Base-by-base conservation (phyloP, 37 sponge, comb jelly and placozoan species). In the Aphrocallistes beatrix region DNA sequence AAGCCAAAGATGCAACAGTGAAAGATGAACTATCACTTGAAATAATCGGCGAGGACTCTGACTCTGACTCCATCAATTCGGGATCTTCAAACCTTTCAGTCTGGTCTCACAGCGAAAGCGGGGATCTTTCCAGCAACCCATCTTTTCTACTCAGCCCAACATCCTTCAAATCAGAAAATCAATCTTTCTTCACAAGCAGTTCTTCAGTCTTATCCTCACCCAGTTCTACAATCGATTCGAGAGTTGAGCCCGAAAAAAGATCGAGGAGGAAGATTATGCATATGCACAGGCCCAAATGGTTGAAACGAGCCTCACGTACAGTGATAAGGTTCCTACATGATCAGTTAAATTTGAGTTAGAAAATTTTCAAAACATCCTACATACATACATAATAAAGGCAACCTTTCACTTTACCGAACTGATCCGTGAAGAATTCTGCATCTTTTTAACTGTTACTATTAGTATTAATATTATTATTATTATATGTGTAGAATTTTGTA, bases 301-400 rank as follows among this genome's bases (percentile, higher is more conserved):
- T 60, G 75, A 60, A 60, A 60, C 75, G 75, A 60, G 75, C 75
- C n/a, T 60, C 75, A 60, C 75, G 75, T 21, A 25, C 75, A 60
- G 25, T 60, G 1, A 3, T 60, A 32, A 60, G 75, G n/a, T 60
- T 60, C 25, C 21, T 60, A 60, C 75, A n/a, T n/a, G n/a, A n/a
- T n/a, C n/a, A 60, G 34, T 60, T 60, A 21, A 60, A 3, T 60
- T 60, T 60, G n/a, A n/a, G n/a, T 30, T 60, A 60, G n/a, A 13
- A 30, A 30, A 60, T 60, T 60, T 60, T 60, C 6, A 42, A 42
- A 16, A 60, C 75, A 60, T 28, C 10, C 75, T 25, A 60, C 34
- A 32, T 60, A 13, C 75, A 30, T 60, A 13, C 45, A 16, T 16
- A 6, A 42, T 42, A 42, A 42, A 16, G n/a, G 3, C 75, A 28